Base-by-base conservation (phyloP, 1,140 invertebrate species). In the Meloidogyne hapla region DNA sequence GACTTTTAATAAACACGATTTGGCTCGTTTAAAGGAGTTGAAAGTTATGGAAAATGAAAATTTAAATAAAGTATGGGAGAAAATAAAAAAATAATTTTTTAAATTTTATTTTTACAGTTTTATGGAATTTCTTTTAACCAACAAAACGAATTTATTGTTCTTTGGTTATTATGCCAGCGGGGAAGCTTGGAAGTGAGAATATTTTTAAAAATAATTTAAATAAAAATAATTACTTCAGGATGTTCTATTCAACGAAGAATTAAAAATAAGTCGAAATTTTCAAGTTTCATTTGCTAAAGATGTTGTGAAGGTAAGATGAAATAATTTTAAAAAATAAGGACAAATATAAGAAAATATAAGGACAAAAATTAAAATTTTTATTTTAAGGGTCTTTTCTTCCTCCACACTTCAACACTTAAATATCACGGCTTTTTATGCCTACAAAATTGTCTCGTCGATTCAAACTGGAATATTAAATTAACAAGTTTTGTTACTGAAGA, bases 101-200 rank as follows among this genome's bases (percentile, higher is more conserved):
- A 56, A 4, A 8, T 56, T 13, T 48, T 56, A n/a, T 56, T 5
- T 56, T n/a, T 56, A n/a, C 1, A 56, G 76, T 86, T 86, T 66
- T 87, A 87, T 67, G 85, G 85, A 12, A 86, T 86, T 69, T 81
- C 80, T 23, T 86, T 86, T 78, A 87, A 87, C 64, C 85, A 86
- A 64, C 84, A 87, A 75, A 86, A 86, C 66, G 85, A 86, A 61
- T 80, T 86, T 21, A 78, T 86, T 48, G 85, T 86, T 1, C 74
- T 87, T 26, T 86, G 85, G 85, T 18, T 87, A 38, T 68, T 86
- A 0, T 86, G 85, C 40, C 77, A 79, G 64, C 83, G 85, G 38
- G 85, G 85, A 28, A 84, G 81, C 78, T 70, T 86, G 10, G 84
- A 86, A 77, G 83, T 85, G 65, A 66, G 21, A 18, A 15, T 42